phyloP scores from a whole-genome alignment of 2,888 invertebrate species.

The Lamellibrachia satsuma region DNA sequence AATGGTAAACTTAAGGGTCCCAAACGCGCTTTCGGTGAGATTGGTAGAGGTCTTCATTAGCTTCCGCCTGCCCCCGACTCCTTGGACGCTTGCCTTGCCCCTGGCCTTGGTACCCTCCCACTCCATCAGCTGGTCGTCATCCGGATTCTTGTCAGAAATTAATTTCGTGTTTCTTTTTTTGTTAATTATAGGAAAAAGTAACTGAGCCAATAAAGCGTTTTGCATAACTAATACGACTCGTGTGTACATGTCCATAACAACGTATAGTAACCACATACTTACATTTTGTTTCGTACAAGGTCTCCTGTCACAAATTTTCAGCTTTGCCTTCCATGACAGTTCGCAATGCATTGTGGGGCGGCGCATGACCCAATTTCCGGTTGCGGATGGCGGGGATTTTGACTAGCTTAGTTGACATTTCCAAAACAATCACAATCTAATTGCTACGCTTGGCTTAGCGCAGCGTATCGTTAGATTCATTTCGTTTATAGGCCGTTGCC shows the following conservation, averaged over 20 bases:
- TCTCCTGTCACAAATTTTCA: constrained; percentile 4
- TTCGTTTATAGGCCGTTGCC: background rate
- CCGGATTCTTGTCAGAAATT: background rate
- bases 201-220: background rate
- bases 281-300: background rate
- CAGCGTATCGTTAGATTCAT: background rate
- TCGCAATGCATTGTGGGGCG: background rate
- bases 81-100: background rate
- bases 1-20: background rate
- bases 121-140: background rate
- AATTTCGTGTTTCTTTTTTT: background rate
- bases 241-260: background rate
- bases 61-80: background rate
- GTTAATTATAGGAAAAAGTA: background rate
- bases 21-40: background rate
- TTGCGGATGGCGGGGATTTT: constrained; percentile 1
- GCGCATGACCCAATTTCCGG: background rate
- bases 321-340: background rate
- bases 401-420: background rate
- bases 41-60: background rate
- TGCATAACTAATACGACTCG: background rate
- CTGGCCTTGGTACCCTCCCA: background rate
- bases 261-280: background rate
- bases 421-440: background rate
- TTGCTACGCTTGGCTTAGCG: background rate